These are phyloP conservation scores for Euproctis similis DNA, from an alignment of 2,888 invertebrate species.

Conservation along the genomic window DNA sequence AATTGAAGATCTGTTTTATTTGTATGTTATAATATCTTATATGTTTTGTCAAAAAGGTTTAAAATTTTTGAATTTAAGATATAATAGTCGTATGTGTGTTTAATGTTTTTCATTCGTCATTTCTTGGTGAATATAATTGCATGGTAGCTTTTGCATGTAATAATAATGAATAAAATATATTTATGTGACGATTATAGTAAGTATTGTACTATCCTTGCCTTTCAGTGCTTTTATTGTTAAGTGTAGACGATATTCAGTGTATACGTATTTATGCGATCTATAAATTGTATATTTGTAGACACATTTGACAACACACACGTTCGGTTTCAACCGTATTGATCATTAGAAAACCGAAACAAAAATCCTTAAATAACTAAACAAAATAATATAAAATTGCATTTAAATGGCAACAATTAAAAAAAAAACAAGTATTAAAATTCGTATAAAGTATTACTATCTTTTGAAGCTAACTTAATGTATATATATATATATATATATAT, in stretches of 20 bases:
- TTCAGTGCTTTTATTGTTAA: conserved; percentile 42
- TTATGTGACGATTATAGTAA: conserved; percentile 22
- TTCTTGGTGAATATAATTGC: conserved; percentile 29
- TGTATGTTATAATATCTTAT: conserved; percentile 16
- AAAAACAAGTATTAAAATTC: too few species aligned
- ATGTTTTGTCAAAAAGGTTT: conserved; percentile 22
- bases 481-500: too few species aligned
- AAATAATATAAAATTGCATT: too few species aligned
- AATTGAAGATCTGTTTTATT: conserved; percentile 28
- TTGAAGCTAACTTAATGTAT: too few species aligned
- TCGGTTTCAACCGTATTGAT: too few species aligned
- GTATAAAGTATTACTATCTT: too few species aligned
- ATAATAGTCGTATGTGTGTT: conserved; percentile 7
- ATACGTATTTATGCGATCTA: conserved; percentile 8
- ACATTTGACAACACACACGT: too few species aligned
- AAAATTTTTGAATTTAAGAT: background rate
- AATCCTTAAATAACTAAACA: too few species aligned
- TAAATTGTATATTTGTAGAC: conserved; percentile 4
- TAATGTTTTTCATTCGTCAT: conserved; percentile 26
- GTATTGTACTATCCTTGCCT: conserved; percentile 47
- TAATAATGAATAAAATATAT: conserved; percentile 16
- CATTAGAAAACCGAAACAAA: too few species aligned
- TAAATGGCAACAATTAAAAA: too few species aligned
- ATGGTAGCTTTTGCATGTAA: conserved; percentile 43
- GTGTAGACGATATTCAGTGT: conserved; percentile 17